Base-by-base conservation (phyloP, 2,888 invertebrate species). In the Gnatocerus cornutus region DNA sequence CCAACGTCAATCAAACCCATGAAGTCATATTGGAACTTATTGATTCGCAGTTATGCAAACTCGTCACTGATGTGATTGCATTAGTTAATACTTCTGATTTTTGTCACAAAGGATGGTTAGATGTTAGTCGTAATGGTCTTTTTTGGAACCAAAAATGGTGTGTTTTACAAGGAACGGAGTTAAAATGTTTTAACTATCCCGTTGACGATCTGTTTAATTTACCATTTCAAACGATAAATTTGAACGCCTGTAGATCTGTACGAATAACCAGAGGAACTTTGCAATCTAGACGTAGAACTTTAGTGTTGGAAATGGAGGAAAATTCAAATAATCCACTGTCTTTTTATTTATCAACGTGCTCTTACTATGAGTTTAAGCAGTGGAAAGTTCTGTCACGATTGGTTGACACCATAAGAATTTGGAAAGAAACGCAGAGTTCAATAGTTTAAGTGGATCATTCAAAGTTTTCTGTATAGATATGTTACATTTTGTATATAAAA, bases 121-220 rank as follows among this genome's bases (percentile, higher is more conserved):
- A 58, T 27, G 12, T 58, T 5, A 58, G 58, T 30, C 43, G 27
- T 1, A 58, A 58, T 45, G 58, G 58, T 7, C 6, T 58, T 7
- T 43, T 43, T 58, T 58, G 58, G 58, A 13, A 58, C 10, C 27
- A 58, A 12, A 43, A 27, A 29, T 58, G 58, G 58, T 58, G 58
- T 43, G 58, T 58, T 30, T 58, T 58, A 12, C 6, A 41, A 8
- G 58, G 58, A 29, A 58, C 41, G 14, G 3, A 12, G n/a, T 12
- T 58, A 10, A 43, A 55, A 7, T 21, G 14, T 41, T 55, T 21
- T 14, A 39, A 55, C 14, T 55, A 41, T 27, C 41, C 55, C 2
- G 14, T 10, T 6, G 55, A 55, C 9, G 33, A 33, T 33, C 2
- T 33, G 7, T 33, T 9, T 33, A 33, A 33, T n/a, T 9, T 33